Evolutionary conservation across 2,888 invertebrate species (phyloP), one percentile per base, ranked within the genome.

Genomic region (Ceriagrion tenellum): DNA sequence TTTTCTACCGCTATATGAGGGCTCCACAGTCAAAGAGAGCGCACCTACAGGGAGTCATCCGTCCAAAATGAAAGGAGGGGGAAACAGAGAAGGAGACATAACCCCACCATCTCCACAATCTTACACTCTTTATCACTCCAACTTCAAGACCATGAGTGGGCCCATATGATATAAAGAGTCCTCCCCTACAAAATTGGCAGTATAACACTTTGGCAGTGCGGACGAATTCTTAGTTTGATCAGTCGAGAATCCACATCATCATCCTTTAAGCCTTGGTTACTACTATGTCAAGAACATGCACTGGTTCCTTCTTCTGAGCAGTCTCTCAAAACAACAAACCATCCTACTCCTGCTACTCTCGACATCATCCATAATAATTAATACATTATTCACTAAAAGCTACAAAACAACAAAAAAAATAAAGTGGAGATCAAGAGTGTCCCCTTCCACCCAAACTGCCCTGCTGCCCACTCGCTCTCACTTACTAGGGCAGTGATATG

Each of bases 321-420:
- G 47, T 93, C 63, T 35, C 74, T 93, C 69, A 69, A 69, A 74
- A 93, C 69, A 69, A 93, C 93, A 63, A 69, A 69, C 93, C 93
- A 40, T 69, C 35, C 93, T 69, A n/a, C 56, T 26, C 30, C 56
- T 35, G n/a, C 59, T 59, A 91, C 69, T 69, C 69, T 74, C 35
- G 93, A 69, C 81, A 35, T 81, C 69, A 69, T 59, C 47, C 93
- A 59, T 93, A 93, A 93, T 93, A 93, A 93, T 93, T 93, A 93
- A 93, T 74, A 69, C 81, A 81, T 81, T 81, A 81, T 81, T 93
- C 69, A 74, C 93, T 93, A 93, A 69, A 93, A 93, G 74, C 93
- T 93, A 93, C 93, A 93, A 93, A 93, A 93, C 69, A 93, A 93
- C 93, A 93, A 93, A 93, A 93, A 93, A 93, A 93, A 93, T 69